Percentiles rank a stretch among this genome's conserved stretches.
Evolutionary conservation across 2,888 invertebrate species (phyloP).

Genomic region (Fabriciana adippe): DNA sequence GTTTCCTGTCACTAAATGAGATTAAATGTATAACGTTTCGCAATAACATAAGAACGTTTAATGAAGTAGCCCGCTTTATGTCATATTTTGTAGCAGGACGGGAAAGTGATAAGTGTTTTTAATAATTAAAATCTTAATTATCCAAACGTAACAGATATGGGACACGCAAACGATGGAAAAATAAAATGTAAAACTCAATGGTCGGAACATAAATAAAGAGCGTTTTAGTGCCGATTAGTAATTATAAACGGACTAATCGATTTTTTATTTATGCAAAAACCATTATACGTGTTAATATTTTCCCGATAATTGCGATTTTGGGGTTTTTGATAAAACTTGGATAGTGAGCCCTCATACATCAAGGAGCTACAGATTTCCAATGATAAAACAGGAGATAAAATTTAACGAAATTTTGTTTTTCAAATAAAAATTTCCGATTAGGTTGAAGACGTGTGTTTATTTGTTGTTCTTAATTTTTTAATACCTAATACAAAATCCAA

Average conservation of each 20-base stretch:
- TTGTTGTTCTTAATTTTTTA: too few relatives aligned
- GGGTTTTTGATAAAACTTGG: not conserved
- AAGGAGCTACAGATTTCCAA: not conserved
- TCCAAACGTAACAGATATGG: too few relatives aligned
- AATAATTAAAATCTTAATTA: too few relatives aligned
- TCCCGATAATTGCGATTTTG: not conserved
- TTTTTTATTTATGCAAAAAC: not conserved
- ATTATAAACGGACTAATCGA: not conserved
- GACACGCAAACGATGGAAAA: not conserved
- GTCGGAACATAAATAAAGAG: not conserved
- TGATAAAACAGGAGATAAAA: not conserved
- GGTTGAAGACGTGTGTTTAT: too few relatives aligned
- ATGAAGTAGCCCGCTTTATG: constrained; percentile 49
- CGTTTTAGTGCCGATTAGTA: not conserved
- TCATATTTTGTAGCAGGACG: not conserved
- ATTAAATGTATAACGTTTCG: constrained; percentile 67
- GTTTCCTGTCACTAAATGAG: constrained; percentile 74
- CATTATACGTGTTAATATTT: not conserved
- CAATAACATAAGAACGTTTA: constrained; percentile 66
- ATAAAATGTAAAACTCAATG: too few relatives aligned
- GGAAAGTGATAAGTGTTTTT: constrained; percentile 19
- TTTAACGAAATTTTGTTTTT: not conserved
- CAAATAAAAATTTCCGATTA: not conserved
- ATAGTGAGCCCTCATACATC: not conserved
- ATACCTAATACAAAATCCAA: too few relatives aligned